These are phyloP conservation scores for Marmota monax DNA, from an alignment of 2,113 vertebrate species.

Conservation along the genomic window DNA sequence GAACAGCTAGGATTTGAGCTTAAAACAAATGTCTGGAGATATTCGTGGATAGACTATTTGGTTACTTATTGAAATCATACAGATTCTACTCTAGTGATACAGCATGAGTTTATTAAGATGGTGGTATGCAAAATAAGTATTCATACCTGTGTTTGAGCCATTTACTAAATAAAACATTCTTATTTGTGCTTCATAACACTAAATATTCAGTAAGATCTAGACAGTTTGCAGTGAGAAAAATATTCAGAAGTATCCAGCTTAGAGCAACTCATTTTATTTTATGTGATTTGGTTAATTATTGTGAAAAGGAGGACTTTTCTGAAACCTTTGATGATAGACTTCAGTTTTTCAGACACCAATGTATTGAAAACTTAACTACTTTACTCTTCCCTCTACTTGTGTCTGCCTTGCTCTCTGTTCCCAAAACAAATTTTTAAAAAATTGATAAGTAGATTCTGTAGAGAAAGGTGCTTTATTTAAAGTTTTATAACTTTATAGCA, in stretches of 20 bases:
- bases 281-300: constrained; percentile 60
- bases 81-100: constrained; percentile 61
- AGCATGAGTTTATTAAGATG: constrained; percentile 64
- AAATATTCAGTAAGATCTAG: constrained; percentile 60
- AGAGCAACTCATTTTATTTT: constrained; percentile 57
- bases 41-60: constrained; percentile 52
- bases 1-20: constrained; percentile 65
- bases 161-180: constrained; percentile 41
- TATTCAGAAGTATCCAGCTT: constrained; percentile 60
- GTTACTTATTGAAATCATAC: constrained; percentile 58
- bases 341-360: constrained; percentile 20
- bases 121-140: constrained; percentile 20
- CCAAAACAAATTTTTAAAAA: background rate
- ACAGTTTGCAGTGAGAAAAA: constrained; percentile 46
- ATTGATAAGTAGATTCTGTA: background rate
- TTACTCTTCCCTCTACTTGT: background rate
- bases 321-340: constrained; percentile 12
- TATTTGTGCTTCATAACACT: constrained; percentile 67
- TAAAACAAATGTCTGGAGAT: constrained; percentile 62
- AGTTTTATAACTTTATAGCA: background rate
- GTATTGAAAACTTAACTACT: background rate
- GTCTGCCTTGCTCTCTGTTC: background rate
- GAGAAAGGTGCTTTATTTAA: constrained; percentile 24
- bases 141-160: constrained; percentile 39
- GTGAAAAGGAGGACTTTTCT: constrained; percentile 13